Conservation (phyloP, 1,140 invertebrate species). For the Aphis craccivora region DNA sequence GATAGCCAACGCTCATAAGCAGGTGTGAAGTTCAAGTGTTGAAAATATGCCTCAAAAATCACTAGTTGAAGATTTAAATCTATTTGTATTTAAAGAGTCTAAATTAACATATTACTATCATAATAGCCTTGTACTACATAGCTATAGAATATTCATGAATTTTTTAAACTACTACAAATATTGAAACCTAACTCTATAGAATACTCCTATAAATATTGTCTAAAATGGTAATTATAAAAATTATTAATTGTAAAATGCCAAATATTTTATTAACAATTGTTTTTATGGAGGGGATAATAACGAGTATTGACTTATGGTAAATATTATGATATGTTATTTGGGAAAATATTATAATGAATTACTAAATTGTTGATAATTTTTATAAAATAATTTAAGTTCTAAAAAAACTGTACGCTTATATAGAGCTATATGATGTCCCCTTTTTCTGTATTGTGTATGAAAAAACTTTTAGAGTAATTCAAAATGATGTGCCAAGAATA, state of each 20-base stretch:
- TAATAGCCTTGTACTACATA: too few relatives aligned
- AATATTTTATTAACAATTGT: neutral
- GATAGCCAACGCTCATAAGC: neutral
- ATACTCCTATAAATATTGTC: too few relatives aligned
- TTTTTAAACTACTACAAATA: too few relatives aligned
- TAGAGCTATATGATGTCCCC: neutral
- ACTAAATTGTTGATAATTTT: neutral
- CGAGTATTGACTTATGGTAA: neutral
- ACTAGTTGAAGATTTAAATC: neutral
- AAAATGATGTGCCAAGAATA: slow-evolving; percentile 48
- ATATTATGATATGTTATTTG: neutral
- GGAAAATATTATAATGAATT: neutral
- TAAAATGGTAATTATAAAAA: too few relatives aligned
- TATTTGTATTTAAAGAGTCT: neutral
- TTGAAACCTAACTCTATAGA: too few relatives aligned
- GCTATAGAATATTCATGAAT: too few relatives aligned
- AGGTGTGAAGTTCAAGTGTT: neutral
- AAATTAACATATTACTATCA: neutral
- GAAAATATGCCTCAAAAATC: neutral
- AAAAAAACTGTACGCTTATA: neutral
- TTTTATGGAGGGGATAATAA: neutral
- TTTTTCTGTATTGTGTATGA: neutral
- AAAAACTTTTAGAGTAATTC: slow-evolving; percentile 40
- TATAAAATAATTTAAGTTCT: neutral
- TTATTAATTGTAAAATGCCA: too few relatives aligned